Percentiles rank a stretch among this genome's conserved stretches.
Evolutionary conservation across 2,888 invertebrate genomes (phyloP).

Genomic region (Charanyca ferruginea): DNA sequence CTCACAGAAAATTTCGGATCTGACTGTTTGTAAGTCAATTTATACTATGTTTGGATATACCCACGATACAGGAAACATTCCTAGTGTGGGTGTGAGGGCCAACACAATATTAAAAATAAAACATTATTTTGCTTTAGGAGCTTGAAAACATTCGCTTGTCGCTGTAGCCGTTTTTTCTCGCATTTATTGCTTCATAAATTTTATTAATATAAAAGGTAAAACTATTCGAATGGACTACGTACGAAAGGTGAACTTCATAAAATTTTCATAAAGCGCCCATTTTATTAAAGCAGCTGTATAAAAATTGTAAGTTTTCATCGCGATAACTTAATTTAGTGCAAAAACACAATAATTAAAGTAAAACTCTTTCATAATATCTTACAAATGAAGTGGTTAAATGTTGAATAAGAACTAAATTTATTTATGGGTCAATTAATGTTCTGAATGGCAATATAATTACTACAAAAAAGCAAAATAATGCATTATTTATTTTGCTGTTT

Average conservation of each 20-base stretch:
- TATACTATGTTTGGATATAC: no score
- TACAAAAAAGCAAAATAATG: no score
- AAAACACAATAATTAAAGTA: conserved; percentile 25
- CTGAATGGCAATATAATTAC: no score
- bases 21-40: no score
- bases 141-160: background rate
- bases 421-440: conserved; percentile 1
- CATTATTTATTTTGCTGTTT: background rate
- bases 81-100: no score
- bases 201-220: background rate
- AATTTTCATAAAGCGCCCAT: background rate
- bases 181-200: background rate
- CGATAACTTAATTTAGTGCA: conserved; percentile 41
- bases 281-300: conserved; percentile 8
- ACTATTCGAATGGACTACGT: background rate
- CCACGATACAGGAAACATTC: no score
- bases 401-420: conserved; percentile 2
- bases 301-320: conserved; percentile 22
- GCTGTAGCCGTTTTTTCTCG: background rate
- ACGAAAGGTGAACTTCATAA: conserved; percentile 18
- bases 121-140: background rate
- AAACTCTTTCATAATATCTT: conserved; percentile 12
- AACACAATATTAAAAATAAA: no score
- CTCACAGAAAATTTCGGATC: no score
- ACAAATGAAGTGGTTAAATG: conserved; percentile 17